Percentiles rank a stretch among this genome's conserved stretches.
These are phyloP conservation scores for Coendou prehensilis DNA, from an alignment of 2,797 vertebrate genomes.

Conservation along the genomic window DNA sequence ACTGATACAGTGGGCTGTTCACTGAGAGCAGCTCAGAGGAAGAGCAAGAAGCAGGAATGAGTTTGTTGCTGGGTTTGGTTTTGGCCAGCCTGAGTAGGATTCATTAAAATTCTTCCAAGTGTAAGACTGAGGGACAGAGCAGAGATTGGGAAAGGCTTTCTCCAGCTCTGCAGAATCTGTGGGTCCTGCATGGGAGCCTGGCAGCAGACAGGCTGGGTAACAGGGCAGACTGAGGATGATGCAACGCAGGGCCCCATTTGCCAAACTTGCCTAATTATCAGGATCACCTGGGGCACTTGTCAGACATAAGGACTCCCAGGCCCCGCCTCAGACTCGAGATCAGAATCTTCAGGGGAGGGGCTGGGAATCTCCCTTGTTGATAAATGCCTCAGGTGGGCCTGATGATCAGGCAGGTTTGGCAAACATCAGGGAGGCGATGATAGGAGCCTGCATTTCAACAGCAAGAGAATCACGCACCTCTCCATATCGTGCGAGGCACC, in stretches of 20 bases:
- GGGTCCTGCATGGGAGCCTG: not conserved
- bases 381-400: not conserved
- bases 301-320: constrained; percentile 15
- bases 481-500: not conserved
- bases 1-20: not conserved
- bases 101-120: constrained; percentile 2
- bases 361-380: not conserved
- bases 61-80: not conserved
- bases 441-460: not conserved
- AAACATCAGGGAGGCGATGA: not conserved
- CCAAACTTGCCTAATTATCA: not conserved
- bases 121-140: not conserved
- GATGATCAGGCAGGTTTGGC: not conserved
- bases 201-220: not conserved
- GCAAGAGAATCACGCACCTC: not conserved
- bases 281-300: not conserved
- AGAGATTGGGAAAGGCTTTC: not conserved
- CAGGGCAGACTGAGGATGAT: not conserved
- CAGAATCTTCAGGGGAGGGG: not conserved
- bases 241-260: not conserved
- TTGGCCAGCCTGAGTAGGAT: not conserved
- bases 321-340: not conserved
- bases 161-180: not conserved
- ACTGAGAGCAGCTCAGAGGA: not conserved
- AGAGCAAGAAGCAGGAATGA: not conserved